phyloP scores from a whole-genome alignment of 2,797 vertebrate species.

The Momotus momota region DNA sequence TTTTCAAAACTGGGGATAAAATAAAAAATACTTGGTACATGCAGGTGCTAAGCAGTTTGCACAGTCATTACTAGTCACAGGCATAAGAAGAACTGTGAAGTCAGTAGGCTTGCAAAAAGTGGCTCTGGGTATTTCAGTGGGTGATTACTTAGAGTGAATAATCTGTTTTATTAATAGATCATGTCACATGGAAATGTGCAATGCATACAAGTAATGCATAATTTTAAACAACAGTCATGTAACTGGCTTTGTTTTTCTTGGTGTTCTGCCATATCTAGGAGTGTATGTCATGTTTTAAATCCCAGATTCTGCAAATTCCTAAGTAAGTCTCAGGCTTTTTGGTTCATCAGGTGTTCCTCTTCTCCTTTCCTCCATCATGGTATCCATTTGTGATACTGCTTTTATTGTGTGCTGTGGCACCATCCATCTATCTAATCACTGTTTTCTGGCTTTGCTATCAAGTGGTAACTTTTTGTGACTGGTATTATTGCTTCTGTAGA shows the following conservation, averaged over 20 bases:
- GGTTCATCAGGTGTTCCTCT: background rate
- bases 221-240: background rate
- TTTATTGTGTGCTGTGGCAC: background rate
- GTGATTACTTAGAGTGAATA: conserved; percentile 18
- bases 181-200: background rate
- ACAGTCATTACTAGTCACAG: background rate
- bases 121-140: background rate
- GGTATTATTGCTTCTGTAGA: background rate
- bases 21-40: background rate
- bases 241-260: background rate
- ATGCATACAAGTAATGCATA: background rate
- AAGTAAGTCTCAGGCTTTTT: background rate
- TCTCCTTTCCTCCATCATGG: background rate
- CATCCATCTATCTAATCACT: background rate
- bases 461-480: background rate
- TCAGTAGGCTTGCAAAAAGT: conserved; percentile 12
- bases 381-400: fast-evolving
- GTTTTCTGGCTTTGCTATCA: background rate
- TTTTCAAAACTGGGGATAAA: background rate
- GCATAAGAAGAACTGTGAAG: conserved; percentile 17
- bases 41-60: background rate
- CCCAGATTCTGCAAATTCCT: background rate
- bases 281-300: background rate
- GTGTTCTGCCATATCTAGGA: background rate
- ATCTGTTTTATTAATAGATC: conserved; percentile 44